A percentile compares a stretch with the other conserved stretches of the same genome.
Evolutionary conservation across 2,797 vertebrate species (phyloP).

Genomic region (Borostomias antarcticus): DNA sequence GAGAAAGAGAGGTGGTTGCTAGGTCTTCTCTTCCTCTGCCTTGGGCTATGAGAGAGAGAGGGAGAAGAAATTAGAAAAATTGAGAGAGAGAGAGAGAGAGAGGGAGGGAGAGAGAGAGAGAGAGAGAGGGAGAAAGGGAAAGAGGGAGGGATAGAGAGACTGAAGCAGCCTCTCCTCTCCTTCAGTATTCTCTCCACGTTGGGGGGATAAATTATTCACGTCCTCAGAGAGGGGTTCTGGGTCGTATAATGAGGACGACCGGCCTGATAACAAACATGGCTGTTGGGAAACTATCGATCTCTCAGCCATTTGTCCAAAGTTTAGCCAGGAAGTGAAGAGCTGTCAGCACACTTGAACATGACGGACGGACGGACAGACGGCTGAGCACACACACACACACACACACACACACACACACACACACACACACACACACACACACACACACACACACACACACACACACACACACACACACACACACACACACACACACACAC

Average conservation of each 20-base stretch:
- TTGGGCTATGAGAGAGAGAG: too few relatives aligned
- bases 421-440: too few relatives aligned
- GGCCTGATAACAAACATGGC: too few relatives aligned
- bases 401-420: too few relatives aligned
- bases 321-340: constrained; percentile 63
- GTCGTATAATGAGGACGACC: constrained; percentile 83
- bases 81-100: constrained; percentile 1
- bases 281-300: constrained; percentile 82
- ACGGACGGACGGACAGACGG: constrained; percentile 55
- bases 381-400: too few relatives aligned
- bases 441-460: too few relatives aligned
- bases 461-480: too few relatives aligned
- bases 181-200: constrained; percentile 63
- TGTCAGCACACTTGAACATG: constrained; percentile 62
- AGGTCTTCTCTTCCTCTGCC: too few relatives aligned
- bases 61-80: constrained; percentile 40
- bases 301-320: constrained; percentile 77
- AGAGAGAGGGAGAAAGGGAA: background rate
- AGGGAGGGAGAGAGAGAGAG: background rate
- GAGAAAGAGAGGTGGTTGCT: background rate
- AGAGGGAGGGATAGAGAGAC: constrained; percentile 30
- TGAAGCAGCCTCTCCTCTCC: constrained; percentile 51
- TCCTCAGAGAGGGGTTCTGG: constrained; percentile 75
- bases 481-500: too few relatives aligned
- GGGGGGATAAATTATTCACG: constrained; percentile 81